Evolutionary conservation across 2,888 invertebrate species (phyloP), one percentile per base, ranked within the genome.

Genomic region (Pterostichus niger): DNA sequence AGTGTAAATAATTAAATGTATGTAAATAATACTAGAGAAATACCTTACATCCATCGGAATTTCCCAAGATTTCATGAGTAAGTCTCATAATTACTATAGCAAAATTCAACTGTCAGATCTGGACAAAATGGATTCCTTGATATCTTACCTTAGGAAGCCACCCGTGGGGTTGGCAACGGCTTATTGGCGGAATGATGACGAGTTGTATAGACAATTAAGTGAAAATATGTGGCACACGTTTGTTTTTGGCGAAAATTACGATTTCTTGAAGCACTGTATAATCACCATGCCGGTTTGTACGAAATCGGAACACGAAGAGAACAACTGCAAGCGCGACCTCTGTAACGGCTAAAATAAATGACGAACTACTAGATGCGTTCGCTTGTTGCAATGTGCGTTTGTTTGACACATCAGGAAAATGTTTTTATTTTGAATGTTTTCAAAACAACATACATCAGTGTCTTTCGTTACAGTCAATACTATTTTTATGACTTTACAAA

Each of bases 181-280:
- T 93, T 94, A 93, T 93, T 92, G 94, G 93, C 94, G 95, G 94
- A 95, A 95, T 95, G 94, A 93, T 95, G 95, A 92, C 93, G 92
- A 93, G 92, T 94, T 94, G 87, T 85, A 85, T 84, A 85, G 85
- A 89, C 89, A 86, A 86, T 86, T 88, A 88, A 88, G 88, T 88
- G 85, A 88, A 89, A 89, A 88, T 88, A 88, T 87, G 87, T 85
- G 82, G 85, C 84, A 86, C 86, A 33, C 54, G 52, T 86, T 88
- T 87, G 89, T 89, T 89, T 89, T 87, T 88, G 86, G 86, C 84
- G 85, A 83, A 84, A 85, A 86, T 78, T 85, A 85, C 76, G 82
- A 61, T 84, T 84, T 85, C 86, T 86, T 84, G 64, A 80, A 78
- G 84, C 86, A 85, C 87, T 86, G 84, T 71, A 81, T 61, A 84